Conservation (phyloP, 2,113 vertebrate genomes). For the Pterophyllum scalare region DNA sequence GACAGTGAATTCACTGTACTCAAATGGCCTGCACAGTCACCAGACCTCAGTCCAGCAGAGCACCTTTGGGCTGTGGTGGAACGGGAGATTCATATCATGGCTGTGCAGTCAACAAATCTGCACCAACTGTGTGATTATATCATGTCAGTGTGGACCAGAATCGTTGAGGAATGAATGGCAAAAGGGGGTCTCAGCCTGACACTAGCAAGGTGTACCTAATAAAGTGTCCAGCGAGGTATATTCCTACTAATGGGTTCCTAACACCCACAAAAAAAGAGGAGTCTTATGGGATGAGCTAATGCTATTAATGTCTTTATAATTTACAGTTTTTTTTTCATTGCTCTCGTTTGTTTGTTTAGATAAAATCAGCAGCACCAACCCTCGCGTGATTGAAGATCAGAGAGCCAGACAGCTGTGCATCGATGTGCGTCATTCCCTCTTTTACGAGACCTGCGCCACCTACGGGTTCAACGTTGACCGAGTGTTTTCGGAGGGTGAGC, state of each 20-base stretch:
- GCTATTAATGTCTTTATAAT: not conserved
- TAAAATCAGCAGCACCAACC: slow-evolving; percentile 91
- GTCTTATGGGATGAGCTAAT: not conserved
- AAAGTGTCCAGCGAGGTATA: not conserved
- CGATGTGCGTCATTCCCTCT: slow-evolving; percentile 89
- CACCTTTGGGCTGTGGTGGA: not conserved
- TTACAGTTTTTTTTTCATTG: not conserved
- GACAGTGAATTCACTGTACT: not conserved
- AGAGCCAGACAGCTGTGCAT: slow-evolving; percentile 88
- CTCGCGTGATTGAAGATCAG: slow-evolving; percentile 89
- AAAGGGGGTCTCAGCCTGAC: no score
- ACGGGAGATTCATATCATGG: not conserved
- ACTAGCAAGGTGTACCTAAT: not conserved
- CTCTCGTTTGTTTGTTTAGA: slow-evolving; percentile 73
- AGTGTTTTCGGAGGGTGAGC: slow-evolving; percentile 92
- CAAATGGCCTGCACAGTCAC: accelerated
- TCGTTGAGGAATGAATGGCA: accelerated
- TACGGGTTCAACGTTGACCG: slow-evolving; percentile 96
- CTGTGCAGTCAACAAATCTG: not conserved
- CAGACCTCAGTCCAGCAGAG: not conserved
- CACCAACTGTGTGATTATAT: accelerated
- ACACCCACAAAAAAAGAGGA: not conserved
- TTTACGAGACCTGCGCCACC: slow-evolving; percentile 96
- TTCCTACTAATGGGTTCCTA: not conserved
- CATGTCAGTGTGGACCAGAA: not conserved